Evolutionary conservation across 1,140 invertebrate species (phyloP).

Genomic region (Eubasilissa regina): DNA sequence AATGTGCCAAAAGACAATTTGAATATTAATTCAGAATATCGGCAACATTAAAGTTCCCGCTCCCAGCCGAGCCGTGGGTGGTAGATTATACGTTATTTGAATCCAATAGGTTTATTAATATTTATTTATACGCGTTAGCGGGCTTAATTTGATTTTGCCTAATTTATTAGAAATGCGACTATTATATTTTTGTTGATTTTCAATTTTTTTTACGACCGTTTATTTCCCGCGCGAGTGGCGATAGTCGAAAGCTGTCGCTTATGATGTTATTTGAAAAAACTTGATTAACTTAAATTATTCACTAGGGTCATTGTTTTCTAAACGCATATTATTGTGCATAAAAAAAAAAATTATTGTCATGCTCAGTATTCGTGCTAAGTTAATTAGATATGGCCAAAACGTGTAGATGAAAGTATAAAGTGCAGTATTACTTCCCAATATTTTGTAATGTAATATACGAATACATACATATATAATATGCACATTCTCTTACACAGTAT

Average conservation of each 20-base stretch:
- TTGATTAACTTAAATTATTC: too few relatives aligned
- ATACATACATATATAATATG: too few relatives aligned
- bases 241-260: background rate
- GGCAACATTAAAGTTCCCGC: constrained; percentile 28
- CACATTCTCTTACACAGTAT: too few relatives aligned
- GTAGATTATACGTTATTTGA: constrained; percentile 38
- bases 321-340: too few relatives aligned
- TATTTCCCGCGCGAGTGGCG: background rate
- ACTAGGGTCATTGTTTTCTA: too few relatives aligned
- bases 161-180: constrained; percentile 38
- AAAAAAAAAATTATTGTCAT: too few relatives aligned
- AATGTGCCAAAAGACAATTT: constrained; percentile 43
- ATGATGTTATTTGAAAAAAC: background rate
- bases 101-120: constrained; percentile 28
- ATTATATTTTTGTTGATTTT: constrained; percentile 20
- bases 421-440: too few relatives aligned
- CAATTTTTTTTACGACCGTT: background rate
- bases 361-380: too few relatives aligned
- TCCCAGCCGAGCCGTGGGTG: constrained; percentile 21
- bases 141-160: constrained; percentile 26
- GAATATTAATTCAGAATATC: constrained; percentile 41
- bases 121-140: constrained; percentile 41
- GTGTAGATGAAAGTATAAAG: too few relatives aligned
- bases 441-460: too few relatives aligned
- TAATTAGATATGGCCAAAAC: too few relatives aligned